Evolutionary conservation across 1,140 invertebrate genomes (phyloP).

Genomic region (Trichogramma pretiosum): DNA sequence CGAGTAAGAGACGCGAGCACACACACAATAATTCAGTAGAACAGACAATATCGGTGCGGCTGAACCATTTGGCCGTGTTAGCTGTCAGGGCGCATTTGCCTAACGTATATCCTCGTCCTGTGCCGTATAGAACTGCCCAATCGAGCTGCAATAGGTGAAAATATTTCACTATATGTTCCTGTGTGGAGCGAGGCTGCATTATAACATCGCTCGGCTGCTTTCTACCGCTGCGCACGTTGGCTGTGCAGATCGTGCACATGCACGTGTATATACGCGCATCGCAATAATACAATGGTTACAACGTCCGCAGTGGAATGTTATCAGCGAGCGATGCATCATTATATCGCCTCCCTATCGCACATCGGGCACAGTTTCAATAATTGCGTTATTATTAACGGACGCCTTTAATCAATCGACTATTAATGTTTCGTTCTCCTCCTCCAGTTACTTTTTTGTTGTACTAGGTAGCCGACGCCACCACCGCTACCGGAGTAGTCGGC

Average conservation of each 20-base stretch:
- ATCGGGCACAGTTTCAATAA: too few relatives aligned
- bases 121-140: neutral
- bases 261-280: too few relatives aligned
- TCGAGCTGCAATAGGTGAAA: neutral
- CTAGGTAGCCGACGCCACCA: too few relatives aligned
- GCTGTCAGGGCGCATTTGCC: slow-evolving; percentile 36
- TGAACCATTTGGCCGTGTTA: slow-evolving; percentile 35
- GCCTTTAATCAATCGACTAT: slow-evolving; percentile 18
- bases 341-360: too few relatives aligned
- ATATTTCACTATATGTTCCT: slow-evolving; percentile 3
- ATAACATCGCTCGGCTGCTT: slow-evolving; percentile 9
- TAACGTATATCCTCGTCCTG: slow-evolving; percentile 28
- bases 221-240: too few relatives aligned
- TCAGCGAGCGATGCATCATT: slow-evolving; percentile 36
- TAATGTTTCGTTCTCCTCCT: neutral
- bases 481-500: too few relatives aligned
- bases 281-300: too few relatives aligned
- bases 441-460: neutral
- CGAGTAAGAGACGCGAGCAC: too few relatives aligned
- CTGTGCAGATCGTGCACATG: too few relatives aligned
- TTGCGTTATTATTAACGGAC: slow-evolving; percentile 34
- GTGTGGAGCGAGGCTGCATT: slow-evolving; percentile 26
- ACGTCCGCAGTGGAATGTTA: slow-evolving; percentile 35
- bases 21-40: slow-evolving; percentile 43
- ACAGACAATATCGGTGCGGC: slow-evolving; percentile 37